These are phyloP conservation scores for Edolisoma coerulescens DNA, from an alignment of 2,113 vertebrate genomes.

Conservation along the genomic window DNA sequence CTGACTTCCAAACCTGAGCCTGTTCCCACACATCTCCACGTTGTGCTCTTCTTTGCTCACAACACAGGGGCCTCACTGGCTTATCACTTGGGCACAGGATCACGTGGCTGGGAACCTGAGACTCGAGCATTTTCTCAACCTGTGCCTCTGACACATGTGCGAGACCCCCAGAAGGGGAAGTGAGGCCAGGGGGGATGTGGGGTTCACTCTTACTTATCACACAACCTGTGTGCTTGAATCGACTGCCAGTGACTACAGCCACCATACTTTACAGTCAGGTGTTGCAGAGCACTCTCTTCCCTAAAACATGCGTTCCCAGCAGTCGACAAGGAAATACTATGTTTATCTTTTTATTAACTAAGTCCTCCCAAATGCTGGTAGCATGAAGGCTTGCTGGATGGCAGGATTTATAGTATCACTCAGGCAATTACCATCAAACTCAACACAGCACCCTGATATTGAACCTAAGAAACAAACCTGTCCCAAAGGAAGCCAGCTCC, in stretches of 20 bases:
- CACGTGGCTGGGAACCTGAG: rapidly evolving
- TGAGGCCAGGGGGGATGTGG: background rate
- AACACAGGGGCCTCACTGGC: background rate
- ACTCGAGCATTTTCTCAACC: background rate
- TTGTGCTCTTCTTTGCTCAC: background rate
- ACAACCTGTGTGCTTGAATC: background rate
- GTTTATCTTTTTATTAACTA: background rate
- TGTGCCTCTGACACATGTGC: background rate
- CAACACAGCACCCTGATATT: background rate
- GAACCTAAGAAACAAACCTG: background rate
- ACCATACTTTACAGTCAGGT: background rate
- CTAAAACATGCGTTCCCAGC: background rate
- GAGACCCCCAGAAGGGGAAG: background rate
- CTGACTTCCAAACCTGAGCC: background rate
- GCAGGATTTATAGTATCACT: background rate
- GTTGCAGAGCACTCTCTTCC: background rate
- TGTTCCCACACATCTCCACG: background rate
- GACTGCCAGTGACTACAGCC: background rate
- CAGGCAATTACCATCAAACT: background rate
- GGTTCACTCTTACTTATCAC: background rate
- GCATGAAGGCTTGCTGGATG: background rate
- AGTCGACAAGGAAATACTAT: background rate
- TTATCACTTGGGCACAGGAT: background rate
- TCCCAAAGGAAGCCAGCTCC: background rate
- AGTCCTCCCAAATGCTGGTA: background rate